Percentiles rank a stretch among this genome's conserved stretches.
phyloP scores from a whole-genome alignment of 2,797 vertebrate species.

The Lindbergichthys nudifrons region DNA sequence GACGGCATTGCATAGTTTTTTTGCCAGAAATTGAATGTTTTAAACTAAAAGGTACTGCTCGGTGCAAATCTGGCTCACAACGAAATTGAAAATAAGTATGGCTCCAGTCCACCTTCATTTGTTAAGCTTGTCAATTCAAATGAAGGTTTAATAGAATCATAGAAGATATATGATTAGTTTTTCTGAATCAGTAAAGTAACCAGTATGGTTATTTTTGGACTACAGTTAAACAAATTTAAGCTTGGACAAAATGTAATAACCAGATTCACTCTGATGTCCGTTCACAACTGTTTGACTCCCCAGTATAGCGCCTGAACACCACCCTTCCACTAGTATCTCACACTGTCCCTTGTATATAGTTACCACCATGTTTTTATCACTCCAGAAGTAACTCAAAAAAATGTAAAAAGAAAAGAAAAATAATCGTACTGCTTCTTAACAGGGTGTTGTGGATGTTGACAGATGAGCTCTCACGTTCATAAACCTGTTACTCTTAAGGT shows the following conservation, averaged over 20 bases:
- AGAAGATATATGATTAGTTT: background rate
- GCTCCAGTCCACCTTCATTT: background rate
- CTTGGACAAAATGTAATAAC: conserved; percentile 61
- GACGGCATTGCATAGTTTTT: background rate
- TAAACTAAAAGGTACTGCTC: background rate
- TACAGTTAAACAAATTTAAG: conserved; percentile 44
- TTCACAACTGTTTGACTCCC: conserved; percentile 46
- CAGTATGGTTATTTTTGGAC: background rate
- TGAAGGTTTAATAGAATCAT: conserved; percentile 10
- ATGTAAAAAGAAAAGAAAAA: conserved; percentile 44
- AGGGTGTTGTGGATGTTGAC: conserved; percentile 72
- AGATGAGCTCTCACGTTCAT: conserved; percentile 66
- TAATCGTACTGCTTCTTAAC: conserved; percentile 55
- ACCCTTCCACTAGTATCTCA: conserved; percentile 56
- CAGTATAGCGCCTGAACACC: conserved; percentile 39
- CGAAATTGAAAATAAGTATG: background rate
- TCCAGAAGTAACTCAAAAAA: conserved; percentile 57
- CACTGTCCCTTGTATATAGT: conserved; percentile 76
- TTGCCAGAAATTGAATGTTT: background rate
- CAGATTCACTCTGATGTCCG: conserved; percentile 49
- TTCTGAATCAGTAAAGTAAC: background rate
- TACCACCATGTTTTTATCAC: conserved; percentile 75
- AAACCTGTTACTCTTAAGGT: conserved; percentile 58
- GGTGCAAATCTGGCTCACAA: background rate
- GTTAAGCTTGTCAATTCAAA: background rate